phyloP scores from a whole-genome alignment of 2,888 invertebrate genomes.

The Eustalomyia histrio region DNA sequence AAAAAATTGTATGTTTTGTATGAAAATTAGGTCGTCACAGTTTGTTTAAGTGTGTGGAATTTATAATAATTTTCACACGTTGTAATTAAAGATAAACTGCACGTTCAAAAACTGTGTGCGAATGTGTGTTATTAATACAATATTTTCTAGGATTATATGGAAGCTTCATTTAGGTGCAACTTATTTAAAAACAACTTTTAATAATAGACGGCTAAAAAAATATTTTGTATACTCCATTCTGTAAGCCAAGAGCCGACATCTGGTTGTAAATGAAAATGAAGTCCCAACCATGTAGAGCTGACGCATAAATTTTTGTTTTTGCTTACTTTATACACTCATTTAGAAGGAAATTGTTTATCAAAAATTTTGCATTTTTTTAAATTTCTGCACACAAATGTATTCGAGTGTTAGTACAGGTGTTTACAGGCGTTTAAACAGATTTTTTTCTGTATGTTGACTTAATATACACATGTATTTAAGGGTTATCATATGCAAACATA shows the following conservation, averaged over 20 bases:
- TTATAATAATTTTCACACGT: conserved; percentile 64
- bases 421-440: background rate
- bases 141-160: conserved; percentile 33
- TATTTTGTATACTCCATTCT: too few relatives aligned
- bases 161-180: background rate
- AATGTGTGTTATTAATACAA: background rate
- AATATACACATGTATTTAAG: conserved; percentile 39
- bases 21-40: conserved; percentile 57
- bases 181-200: too few relatives aligned
- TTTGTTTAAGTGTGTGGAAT: conserved; percentile 52
- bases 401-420: background rate
- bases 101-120: conserved; percentile 43
- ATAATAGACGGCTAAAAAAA: too few relatives aligned
- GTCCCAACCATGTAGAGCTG: too few relatives aligned
- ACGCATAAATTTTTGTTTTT: too few relatives aligned
- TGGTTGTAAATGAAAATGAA: too few relatives aligned
- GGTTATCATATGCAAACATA: conserved; percentile 44
- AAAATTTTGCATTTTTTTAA: too few relatives aligned
- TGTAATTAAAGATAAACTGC: conserved; percentile 64
- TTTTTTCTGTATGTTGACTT: background rate
- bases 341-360: too few relatives aligned
- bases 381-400: too few relatives aligned
- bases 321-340: too few relatives aligned
- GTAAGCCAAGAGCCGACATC: too few relatives aligned
- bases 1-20: conserved; percentile 4